Percentiles rank a stretch among this genome's conserved stretches.
phyloP scores from a whole-genome alignment of 2,797 vertebrate species.

The Eleutherodactylus coqui region DNA sequence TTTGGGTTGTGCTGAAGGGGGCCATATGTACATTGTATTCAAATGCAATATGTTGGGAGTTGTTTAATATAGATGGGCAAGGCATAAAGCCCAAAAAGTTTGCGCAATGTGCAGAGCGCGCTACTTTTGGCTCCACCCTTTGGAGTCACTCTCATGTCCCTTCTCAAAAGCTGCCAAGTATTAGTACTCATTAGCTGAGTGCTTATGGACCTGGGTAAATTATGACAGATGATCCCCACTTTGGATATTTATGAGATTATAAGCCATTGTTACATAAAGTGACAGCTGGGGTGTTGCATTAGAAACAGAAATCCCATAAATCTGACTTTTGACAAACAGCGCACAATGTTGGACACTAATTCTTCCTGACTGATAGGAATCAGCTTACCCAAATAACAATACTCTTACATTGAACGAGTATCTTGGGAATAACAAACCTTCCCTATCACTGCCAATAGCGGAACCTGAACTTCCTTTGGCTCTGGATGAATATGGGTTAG shows the following conservation, averaged over 20 bases:
- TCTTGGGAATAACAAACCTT: constrained; percentile 73
- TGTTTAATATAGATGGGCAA: too few relatives aligned
- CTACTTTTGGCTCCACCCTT: too few relatives aligned
- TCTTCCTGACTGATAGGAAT: constrained; percentile 70
- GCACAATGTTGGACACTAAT: constrained; percentile 69
- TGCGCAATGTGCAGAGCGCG: too few relatives aligned
- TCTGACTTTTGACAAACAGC: constrained; percentile 66
- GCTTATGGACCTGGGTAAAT: neutral
- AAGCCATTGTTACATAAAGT: neutral
- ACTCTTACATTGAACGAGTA: constrained; percentile 65
- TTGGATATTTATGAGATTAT: neutral
- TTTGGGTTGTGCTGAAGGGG: too few relatives aligned
- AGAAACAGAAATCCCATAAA: constrained; percentile 47
- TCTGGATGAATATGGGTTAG: constrained; percentile 70
- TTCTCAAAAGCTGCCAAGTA: too few relatives aligned
- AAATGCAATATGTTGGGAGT: too few relatives aligned
- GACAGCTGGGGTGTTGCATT: constrained; percentile 29
- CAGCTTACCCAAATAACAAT: constrained; percentile 72
- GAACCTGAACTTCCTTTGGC: constrained; percentile 69
- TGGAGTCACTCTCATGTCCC: too few relatives aligned
- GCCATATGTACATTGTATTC: too few relatives aligned
- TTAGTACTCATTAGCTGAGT: neutral
- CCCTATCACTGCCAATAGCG: constrained; percentile 70
- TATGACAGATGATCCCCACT: neutral
- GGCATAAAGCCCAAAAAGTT: too few relatives aligned